Percentiles rank a stretch among this genome's conserved stretches.
Conservation (phyloP, 2,888 invertebrate genomes). For the Podabrus alpinus region DNA sequence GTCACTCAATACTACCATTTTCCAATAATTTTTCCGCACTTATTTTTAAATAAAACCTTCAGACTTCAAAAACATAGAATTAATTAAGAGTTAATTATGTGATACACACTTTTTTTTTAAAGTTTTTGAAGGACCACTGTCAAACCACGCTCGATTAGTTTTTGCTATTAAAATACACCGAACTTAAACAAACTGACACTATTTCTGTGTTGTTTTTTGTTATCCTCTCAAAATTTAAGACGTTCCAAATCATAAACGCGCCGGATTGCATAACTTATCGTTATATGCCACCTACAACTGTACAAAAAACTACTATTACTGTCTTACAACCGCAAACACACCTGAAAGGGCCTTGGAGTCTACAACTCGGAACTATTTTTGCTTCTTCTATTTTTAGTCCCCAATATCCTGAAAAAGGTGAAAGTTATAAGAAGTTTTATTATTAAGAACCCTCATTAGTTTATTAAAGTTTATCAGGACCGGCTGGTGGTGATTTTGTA, state of each 20-base stretch:
- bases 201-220: conserved; percentile 12
- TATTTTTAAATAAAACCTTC: background rate
- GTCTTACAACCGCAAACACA: conserved; percentile 21
- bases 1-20: background rate
- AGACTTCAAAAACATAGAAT: background rate
- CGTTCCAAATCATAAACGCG: conserved; percentile 17
- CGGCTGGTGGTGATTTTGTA: background rate
- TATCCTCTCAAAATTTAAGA: conserved; percentile 13
- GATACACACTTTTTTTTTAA: background rate
- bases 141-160: conserved; percentile 12
- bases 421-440: background rate
- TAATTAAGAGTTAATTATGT: background rate
- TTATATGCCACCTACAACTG: conserved; percentile 15
- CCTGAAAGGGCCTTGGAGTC: conserved; percentile 27
- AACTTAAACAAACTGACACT: conserved; percentile 14
- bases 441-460: no score
- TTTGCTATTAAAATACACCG: conserved; percentile 9
- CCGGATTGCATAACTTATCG: conserved; percentile 12
- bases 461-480: background rate
- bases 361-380: background rate
- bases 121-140: conserved; percentile 1
- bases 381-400: background rate
- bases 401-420: background rate
- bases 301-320: conserved; percentile 6
- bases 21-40: background rate